Evolutionary conservation across 2,888 invertebrate species (phyloP).

Genomic region (Cordilura impudica): DNA sequence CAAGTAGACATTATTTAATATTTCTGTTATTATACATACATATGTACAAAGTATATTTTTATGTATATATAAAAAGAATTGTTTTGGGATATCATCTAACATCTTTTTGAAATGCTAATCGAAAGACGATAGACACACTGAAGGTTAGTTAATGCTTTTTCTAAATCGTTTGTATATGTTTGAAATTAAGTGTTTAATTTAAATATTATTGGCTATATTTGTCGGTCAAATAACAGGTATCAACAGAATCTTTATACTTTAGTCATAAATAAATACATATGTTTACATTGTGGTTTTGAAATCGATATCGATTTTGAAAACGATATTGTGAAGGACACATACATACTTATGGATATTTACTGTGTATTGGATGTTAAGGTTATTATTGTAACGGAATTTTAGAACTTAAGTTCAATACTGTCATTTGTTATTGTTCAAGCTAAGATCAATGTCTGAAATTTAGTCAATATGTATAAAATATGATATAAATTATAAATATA

Average conservation of each 20-base stretch:
- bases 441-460: too few relatives aligned
- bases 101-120: conserved; percentile 55
- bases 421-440: too few relatives aligned
- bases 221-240: conserved; percentile 10
- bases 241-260: conserved; percentile 22
- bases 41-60: too few relatives aligned
- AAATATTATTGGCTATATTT: conserved; percentile 18
- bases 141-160: conserved; percentile 60
- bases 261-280: background rate
- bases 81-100: too few relatives aligned
- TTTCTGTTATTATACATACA: too few relatives aligned
- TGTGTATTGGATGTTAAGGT: background rate
- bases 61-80: too few relatives aligned
- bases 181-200: background rate
- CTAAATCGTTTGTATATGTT: background rate
- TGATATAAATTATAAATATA: too few relatives aligned
- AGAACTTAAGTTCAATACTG: too few relatives aligned
- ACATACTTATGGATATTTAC: background rate
- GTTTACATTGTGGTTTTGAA: conserved; percentile 5
- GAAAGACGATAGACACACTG: conserved; percentile 69
- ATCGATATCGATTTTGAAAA: too few relatives aligned
- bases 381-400: background rate
- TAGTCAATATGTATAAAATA: too few relatives aligned
- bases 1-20: too few relatives aligned
- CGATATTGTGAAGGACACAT: conserved; percentile 26